Evolutionary conservation across 2,113 vertebrate genomes (phyloP).

Genomic region (Geococcyx californianus): DNA sequence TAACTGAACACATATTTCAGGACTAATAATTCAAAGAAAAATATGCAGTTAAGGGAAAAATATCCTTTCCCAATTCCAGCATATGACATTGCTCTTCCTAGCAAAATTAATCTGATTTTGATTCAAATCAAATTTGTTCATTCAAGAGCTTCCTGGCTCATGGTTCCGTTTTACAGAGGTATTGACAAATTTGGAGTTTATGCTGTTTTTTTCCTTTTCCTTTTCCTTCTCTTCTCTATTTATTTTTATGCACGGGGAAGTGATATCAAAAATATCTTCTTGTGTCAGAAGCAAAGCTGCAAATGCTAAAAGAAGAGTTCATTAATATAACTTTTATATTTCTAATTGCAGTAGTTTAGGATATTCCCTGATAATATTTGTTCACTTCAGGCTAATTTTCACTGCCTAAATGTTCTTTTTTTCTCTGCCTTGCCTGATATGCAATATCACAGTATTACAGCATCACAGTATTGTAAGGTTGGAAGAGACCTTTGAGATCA

Average conservation of each 20-base stretch:
- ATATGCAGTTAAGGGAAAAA: neutral
- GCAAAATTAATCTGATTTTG: neutral
- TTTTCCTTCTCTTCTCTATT: neutral
- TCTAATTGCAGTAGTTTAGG: neutral
- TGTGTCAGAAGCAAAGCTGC: neutral
- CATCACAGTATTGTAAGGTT: no score
- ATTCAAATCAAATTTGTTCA: neutral
- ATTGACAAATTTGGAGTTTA: neutral
- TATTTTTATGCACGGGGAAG: no score
- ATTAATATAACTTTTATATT: neutral
- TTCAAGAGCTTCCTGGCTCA: neutral
- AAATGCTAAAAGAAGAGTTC: neutral
- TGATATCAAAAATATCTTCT: no score
- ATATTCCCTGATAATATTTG: neutral
- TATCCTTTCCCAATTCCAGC: neutral
- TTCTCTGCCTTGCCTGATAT: neutral
- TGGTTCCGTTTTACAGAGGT: neutral
- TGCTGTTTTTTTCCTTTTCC: neutral
- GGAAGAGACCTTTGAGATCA: no score
- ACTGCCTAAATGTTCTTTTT: neutral
- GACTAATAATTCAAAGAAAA: neutral
- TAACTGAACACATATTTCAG: neutral
- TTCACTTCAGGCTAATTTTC: neutral
- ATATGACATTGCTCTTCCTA: neutral
- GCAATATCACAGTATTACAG: no score